A percentile compares a stretch with the other conserved stretches of the same genome.
phyloP scores from a whole-genome alignment of 2,797 vertebrate genomes.

The Catamblyrhynchus diadema region DNA sequence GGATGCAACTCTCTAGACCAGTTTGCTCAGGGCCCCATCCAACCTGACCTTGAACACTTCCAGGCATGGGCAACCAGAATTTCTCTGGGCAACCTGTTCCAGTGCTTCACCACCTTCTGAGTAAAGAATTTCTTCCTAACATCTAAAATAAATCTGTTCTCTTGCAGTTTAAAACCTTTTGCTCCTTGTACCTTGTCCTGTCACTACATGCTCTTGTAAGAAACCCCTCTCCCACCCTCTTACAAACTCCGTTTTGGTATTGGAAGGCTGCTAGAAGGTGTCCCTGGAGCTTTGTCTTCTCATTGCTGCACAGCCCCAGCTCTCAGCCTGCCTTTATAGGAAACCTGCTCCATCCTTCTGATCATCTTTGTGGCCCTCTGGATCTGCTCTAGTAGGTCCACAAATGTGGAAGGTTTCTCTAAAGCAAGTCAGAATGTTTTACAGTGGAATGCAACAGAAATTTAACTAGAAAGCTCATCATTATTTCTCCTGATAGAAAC shows the following conservation, averaged over 20 bases:
- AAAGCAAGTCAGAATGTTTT: background rate
- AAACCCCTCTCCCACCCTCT: background rate
- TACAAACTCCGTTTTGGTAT: background rate
- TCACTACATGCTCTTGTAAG: too few relatives aligned
- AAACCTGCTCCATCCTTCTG: background rate
- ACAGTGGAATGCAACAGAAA: background rate
- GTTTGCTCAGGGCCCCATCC: background rate
- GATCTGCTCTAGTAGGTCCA: background rate
- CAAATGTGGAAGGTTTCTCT: background rate
- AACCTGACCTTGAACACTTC: background rate
- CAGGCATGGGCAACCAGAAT: background rate
- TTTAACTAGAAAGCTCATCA: background rate
- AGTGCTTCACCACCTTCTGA: background rate
- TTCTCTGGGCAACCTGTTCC: background rate
- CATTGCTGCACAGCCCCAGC: background rate
- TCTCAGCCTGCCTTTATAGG: background rate
- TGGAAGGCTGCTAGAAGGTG: background rate
- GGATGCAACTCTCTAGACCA: background rate
- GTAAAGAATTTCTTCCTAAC: background rate
- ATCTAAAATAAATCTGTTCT: background rate
- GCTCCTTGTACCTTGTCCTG: background rate
- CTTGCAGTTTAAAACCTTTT: background rate
- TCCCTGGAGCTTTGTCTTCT: background rate
- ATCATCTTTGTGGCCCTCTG: background rate
- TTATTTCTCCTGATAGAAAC: background rate